Base-by-base conservation (phyloP, 2,113 vertebrate genomes). In the Hypomesus transpacificus region DNA sequence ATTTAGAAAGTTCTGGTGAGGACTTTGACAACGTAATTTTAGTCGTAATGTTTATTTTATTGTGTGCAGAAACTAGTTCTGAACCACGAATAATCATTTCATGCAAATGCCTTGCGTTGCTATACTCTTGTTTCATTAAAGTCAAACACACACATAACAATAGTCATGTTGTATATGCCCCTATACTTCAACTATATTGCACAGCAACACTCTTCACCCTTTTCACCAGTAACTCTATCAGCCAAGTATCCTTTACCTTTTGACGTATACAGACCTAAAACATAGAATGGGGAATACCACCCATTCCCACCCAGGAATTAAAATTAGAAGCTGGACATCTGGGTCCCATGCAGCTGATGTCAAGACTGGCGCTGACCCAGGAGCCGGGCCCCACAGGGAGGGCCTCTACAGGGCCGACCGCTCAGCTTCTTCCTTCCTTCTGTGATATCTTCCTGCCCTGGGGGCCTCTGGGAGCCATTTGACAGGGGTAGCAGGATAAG, bases 361-460 rank as follows among this genome's bases (percentile, higher is more conserved):
- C 91, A 94, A 92, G 79, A 69, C 88, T 94, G 94, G 94, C 92
- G 77, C 20, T n/a, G 74, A 70, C 91, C 93, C 94, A 94, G 83
- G 81, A 68, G 70, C 73, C 71, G 1, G 0, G 83, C 91, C 93
- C 92, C 94, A 89, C 84, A 0, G 94, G 93, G 94, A 95, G 89
- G 34, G 83, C 89, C 87, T 89, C 85, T 71, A 83, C 90, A 4
- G 70, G 83, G 83, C 86, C 61, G 24, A 70, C 66, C 68, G 58
- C 22, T 71, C 76, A 64, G 75, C 70, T 70, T 80, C 78, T 94
- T 94, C 94, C 93, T 95, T 95, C 94, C 95, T 94, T 94, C 91
- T 91, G 92, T 93, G 93, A 94, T 92, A 95, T 94, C 93, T 94
- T 96, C 94, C 94, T 94, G 94, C 93, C 92, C 90, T 89, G 86